Conservation (phyloP, 2,113 vertebrate genomes). For the Oryzias melastigma region DNA sequence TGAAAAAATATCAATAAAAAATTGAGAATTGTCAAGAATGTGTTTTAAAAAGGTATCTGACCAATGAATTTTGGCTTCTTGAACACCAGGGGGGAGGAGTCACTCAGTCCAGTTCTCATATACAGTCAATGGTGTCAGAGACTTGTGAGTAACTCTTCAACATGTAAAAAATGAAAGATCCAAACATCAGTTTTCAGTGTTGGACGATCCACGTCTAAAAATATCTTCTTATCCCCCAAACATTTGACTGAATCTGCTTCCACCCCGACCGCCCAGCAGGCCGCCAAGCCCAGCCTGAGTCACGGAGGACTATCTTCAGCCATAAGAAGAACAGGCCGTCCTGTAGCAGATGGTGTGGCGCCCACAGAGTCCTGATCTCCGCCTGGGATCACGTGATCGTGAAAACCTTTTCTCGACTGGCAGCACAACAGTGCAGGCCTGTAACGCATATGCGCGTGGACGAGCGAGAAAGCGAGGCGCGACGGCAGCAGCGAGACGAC, state of each 20-base stretch:
- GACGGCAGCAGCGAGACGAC: constrained; percentile 42
- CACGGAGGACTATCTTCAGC: constrained; percentile 2
- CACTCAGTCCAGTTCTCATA: no score
- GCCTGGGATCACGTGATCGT: constrained; percentile 15
- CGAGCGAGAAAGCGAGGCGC: constrained; percentile 30
- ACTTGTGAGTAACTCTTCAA: no score
- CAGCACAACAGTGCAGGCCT: constrained; percentile 12
- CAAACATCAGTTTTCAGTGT: no score
- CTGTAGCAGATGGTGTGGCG: constrained; percentile 28
- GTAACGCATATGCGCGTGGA: constrained; percentile 16
- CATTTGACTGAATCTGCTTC: neutral
- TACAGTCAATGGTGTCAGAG: no score
- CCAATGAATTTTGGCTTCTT: no score
- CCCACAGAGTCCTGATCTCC: constrained; percentile 30
- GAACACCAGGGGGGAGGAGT: no score
- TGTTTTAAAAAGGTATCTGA: no score
- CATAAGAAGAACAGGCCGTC: constrained; percentile 16
- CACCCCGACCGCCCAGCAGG: neutral
- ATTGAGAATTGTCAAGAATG: no score
- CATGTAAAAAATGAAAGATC: no score
- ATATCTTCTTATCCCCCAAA: no score
- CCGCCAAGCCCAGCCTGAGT: constrained; percentile 6
- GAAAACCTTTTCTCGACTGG: neutral
- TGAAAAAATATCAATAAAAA: no score
- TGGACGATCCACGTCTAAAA: no score